These are phyloP conservation scores for Drosophila leonis DNA, from an alignment of 2,888 invertebrate species.

Conservation along the genomic window DNA sequence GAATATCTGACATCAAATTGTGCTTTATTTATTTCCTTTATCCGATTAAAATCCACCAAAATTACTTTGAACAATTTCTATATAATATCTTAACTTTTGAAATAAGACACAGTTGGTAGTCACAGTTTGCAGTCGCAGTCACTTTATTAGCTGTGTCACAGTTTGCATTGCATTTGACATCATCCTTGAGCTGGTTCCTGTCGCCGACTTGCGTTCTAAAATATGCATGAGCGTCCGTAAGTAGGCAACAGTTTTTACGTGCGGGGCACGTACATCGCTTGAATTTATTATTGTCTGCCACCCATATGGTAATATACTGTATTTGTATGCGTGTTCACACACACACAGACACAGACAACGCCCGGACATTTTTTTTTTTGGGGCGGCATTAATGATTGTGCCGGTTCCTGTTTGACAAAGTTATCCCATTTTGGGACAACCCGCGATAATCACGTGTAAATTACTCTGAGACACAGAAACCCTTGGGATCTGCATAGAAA, in stretches of 20 bases:
- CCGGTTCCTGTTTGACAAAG: slow-evolving; percentile 47
- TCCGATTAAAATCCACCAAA: neutral
- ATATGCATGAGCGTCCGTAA: slow-evolving; percentile 60
- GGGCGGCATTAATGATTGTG: slow-evolving; percentile 62
- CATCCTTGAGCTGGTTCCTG: slow-evolving; percentile 3
- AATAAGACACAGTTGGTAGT: neutral
- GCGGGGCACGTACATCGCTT: slow-evolving; percentile 63
- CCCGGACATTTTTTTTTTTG: slow-evolving; percentile 12
- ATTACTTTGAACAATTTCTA: too few relatives aligned
- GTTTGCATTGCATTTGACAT: neutral
- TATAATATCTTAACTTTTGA: too few relatives aligned
- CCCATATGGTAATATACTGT: slow-evolving; percentile 48
- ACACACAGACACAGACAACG: slow-evolving; percentile 3
- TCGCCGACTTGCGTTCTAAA: slow-evolving; percentile 38
- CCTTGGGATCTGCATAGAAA: slow-evolving; percentile 1
- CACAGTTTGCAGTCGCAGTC: slow-evolving; percentile 1
- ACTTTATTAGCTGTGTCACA: slow-evolving; percentile 15
- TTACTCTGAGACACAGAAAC: slow-evolving; percentile 37
- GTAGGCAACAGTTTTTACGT: slow-evolving; percentile 57
- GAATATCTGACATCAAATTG: neutral
- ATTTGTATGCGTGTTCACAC: slow-evolving; percentile 9
- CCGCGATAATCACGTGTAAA: slow-evolving; percentile 72
- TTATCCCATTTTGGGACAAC: slow-evolving; percentile 52
- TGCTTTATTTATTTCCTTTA: neutral
- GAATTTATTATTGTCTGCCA: slow-evolving; percentile 69